Conservation (phyloP, 2,113 vertebrate genomes). For the Columba janthina region DNA sequence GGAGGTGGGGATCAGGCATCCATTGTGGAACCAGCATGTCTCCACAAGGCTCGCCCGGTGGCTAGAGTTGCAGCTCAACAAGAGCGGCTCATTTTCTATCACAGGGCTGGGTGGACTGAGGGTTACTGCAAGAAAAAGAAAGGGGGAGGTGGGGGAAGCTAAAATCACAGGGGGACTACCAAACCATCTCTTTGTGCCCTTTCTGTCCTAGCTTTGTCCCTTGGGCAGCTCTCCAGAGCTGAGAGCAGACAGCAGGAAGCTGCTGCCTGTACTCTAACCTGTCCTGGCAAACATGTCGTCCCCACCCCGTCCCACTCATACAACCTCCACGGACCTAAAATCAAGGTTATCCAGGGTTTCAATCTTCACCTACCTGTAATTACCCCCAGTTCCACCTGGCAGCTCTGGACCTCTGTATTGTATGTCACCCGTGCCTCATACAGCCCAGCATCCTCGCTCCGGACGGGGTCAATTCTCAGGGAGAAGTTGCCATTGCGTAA, state of each 20-base stretch:
- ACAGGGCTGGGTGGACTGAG: slow-evolving; percentile 38
- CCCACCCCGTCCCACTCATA: not conserved
- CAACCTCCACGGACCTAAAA: fast-evolving
- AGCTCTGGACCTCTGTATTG: not conserved
- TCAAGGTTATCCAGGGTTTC: not conserved
- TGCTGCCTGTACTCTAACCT: not conserved
- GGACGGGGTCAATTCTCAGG: not conserved
- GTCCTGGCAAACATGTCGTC: not conserved
- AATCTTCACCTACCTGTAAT: slow-evolving; percentile 52
- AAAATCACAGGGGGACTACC: no score
- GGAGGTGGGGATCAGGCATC: not conserved
- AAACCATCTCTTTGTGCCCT: not conserved
- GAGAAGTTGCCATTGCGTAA: slow-evolving; percentile 37
- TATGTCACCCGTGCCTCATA: slow-evolving; percentile 8
- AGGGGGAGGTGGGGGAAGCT: fast-evolving
- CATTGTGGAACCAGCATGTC: slow-evolving; percentile 54
- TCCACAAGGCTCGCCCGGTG: slow-evolving; percentile 58
- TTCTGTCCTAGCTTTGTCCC: not conserved
- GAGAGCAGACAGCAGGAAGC: not conserved
- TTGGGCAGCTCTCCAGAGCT: not conserved
- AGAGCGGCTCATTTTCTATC: not conserved
- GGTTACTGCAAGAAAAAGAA: slow-evolving; percentile 50
- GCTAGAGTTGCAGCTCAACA: slow-evolving; percentile 74
- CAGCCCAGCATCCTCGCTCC: not conserved
- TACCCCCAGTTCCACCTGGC: slow-evolving; percentile 44